A percentile compares a stretch with the other conserved stretches of the same genome.
Conservation (phyloP, 2,888 invertebrate species). For the Troglohyphantes excavatus region DNA sequence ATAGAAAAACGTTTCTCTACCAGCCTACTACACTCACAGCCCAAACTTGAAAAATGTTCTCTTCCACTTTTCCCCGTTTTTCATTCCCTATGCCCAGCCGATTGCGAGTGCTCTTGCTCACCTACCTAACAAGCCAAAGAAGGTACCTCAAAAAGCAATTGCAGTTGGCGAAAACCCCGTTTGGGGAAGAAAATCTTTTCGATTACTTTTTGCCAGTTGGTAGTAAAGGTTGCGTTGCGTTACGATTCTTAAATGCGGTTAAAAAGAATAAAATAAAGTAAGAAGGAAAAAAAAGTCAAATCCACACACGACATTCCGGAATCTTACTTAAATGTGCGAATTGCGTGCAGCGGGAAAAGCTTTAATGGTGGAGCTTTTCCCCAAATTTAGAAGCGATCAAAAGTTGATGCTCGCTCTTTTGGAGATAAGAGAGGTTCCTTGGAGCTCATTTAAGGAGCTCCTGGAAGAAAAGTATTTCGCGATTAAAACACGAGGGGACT, state of each 20-base stretch:
- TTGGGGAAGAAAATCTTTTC: conserved; percentile 36
- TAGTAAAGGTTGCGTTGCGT: conserved; percentile 64
- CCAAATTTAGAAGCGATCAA: conserved; percentile 61
- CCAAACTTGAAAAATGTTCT: too few species aligned
- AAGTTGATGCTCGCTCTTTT: conserved; percentile 53
- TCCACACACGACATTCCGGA: conserved; percentile 62
- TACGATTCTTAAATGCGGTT: conserved; percentile 61
- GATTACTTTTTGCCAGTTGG: conserved; percentile 66
- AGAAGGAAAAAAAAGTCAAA: conserved; percentile 34
- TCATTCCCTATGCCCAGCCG: too few species aligned
- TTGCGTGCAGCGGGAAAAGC: conserved; percentile 55
- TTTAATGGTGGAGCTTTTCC: conserved; percentile 63
- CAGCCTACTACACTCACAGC: too few species aligned
- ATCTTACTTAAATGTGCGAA: conserved; percentile 74
- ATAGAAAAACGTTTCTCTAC: too few species aligned
- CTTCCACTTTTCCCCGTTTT: too few species aligned
- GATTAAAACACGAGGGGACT: too few species aligned
- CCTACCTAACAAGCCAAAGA: conserved; percentile 21
- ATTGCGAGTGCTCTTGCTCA: neutral
- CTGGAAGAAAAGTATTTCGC: too few species aligned
- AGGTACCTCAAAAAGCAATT: conserved; percentile 36
- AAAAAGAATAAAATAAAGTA: conserved; percentile 42
- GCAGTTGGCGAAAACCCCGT: conserved; percentile 27
- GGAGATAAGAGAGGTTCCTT: conserved; percentile 60
- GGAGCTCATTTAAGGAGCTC: conserved; percentile 55